A percentile compares a stretch with the other conserved stretches of the same genome.
Conservation (phyloP, 2,113 vertebrate species). For the Sus scrofa region T2T-Sscrofa CM000812.6:157010001-157010500, state of each 20-base stretch:
- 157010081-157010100: fast-evolving
- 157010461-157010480: background rate
- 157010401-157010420: fast-evolving
- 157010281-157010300: background rate
- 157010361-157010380: background rate
- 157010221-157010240: fast-evolving
- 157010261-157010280: fast-evolving
- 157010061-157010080: background rate
- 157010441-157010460: background rate
- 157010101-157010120: fast-evolving
- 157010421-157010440: background rate
- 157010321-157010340: fast-evolving
- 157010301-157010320: fast-evolving
- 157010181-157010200: fast-evolving
- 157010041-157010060: fast-evolving
- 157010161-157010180: fast-evolving
- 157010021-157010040: fast-evolving
- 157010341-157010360: too few relatives aligned
- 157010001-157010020: too few relatives aligned
- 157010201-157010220: background rate
- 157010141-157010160: too few relatives aligned
- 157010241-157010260: fast-evolving
- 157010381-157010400: fast-evolving
- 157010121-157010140: background rate
- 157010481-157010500: background rate